Base-by-base conservation (phyloP, 2,113 vertebrate genomes). In the Tragelaphus buxtoni region DNA sequence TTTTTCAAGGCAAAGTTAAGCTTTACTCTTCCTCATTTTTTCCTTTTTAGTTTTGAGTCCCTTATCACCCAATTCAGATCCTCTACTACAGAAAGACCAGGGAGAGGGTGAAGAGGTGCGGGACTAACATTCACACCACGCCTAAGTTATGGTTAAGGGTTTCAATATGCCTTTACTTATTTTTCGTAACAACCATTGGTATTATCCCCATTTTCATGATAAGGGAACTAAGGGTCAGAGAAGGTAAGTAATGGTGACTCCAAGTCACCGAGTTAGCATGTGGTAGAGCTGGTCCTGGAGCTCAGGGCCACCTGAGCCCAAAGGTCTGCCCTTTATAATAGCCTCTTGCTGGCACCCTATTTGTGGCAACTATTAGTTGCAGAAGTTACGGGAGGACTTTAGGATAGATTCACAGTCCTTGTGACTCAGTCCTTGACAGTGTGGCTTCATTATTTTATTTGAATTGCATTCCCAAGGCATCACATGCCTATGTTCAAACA, bases 1-100 rank as follows among this genome's bases (percentile, higher is more conserved):
- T 95, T 55, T 80, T 80, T 76, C 85, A 7, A 93, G 35, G 18
- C 58, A 94, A 72, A 72, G 49, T 85, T 90, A 93, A 86, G 85
- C 56, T 93, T 91, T 53, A 96, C 51, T 65, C 77, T 63, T 51
- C 1, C 47, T 95, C 39, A 14, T 58, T 53, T 90, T 81, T 77
- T 49, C 87, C 26, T 76, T 88, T 91, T 95, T 47, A 80, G 51
- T 72, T 96, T 53, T 92, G 91, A 88, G 55, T 56, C 12, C 91
- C 79, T 97, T 81, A 94, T 81, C 85, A 72, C 9, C 51, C 7
- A 87, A 55, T 45, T 88, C 49, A 83, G 81, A 58, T 79, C 72
- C 60, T 82, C 72, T 20, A 24, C 55, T 60, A 72, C 5, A 82
- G 47, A 88, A 97, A 74, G 83, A 86, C 95, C 1, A 58, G 35